Evolutionary conservation across 2,888 invertebrate genomes (phyloP), one percentile per base, ranked within the genome.

Genomic region (Eulithis testata): DNA sequence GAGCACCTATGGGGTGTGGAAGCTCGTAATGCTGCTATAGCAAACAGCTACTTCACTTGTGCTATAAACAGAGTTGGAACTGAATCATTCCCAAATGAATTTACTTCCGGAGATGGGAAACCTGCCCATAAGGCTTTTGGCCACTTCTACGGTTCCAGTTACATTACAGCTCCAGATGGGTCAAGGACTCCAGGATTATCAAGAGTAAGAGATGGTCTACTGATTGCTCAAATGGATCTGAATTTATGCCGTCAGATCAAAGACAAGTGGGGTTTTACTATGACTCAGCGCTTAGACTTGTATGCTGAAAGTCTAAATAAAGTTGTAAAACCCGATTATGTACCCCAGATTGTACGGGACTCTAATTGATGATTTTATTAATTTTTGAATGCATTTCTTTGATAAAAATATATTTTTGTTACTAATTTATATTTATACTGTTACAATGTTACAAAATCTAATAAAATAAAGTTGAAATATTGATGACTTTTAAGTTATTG

Each of bases 1-100:
- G 99, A 99, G 86, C 98, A 98, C 0, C 86, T 99, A 63, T 99
- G 99, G 99, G 95, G 96, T 3, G 95, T 99, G 65, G 99, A 99
- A 91, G 99, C 99, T 0, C 94, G 99, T 69, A 97, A 97, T 93
- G 99, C 99, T 21, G 99, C 99, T 2, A 97, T 99, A 72, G 99
- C 99, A 0, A 99, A 99, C 83, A 97, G 96, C 79, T 99, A 98
- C 83, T 99, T 96, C 82, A 97, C 99, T 0, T 98, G 97, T 83
- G 98, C 97, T 43, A 95, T 96, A 43, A 99, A 99, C 87, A 95
- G 99, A 75, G 99, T 99, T 0, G 99, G 99, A 60, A 97, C 96
- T 0, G 99, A 99, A 87, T 84, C 86, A 36, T 96, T 99, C 88
- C 96, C 97, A 4, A 90, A 93, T 85, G 91, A 93, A 69, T 93